Conservation (phyloP, 2,797 vertebrate species). For the Cheirogaleus major region DNA sequence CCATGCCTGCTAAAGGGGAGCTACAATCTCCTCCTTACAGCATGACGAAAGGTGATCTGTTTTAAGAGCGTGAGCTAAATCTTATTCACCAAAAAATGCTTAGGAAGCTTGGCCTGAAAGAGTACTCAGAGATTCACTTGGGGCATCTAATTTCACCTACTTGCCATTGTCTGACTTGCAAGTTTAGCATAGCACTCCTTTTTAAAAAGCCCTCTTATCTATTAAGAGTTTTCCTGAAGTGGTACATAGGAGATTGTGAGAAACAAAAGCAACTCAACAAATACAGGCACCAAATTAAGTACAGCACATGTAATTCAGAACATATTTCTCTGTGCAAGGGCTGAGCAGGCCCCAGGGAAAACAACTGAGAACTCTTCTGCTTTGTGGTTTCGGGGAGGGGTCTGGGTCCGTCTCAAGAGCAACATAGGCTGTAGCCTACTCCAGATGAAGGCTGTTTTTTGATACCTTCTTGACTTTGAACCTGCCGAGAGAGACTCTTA, state of each 20-base stretch:
- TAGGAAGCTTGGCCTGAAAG: neutral
- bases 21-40: neutral
- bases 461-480: neutral
- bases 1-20: neutral
- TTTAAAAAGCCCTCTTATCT: neutral
- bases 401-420: neutral
- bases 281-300: neutral
- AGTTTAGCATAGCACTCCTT: neutral
- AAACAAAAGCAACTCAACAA: neutral
- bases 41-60: neutral
- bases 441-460: neutral
- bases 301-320: neutral
- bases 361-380: neutral
- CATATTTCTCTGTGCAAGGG: neutral
- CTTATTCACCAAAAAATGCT: constrained; percentile 1
- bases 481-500: neutral
- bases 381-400: neutral
- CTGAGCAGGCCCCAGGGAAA: neutral
- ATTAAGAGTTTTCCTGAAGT: neutral
- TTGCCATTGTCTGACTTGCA: constrained; percentile 18
- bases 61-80: neutral
- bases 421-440: neutral
- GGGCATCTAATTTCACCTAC: neutral
- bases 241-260: neutral
- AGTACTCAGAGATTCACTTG: neutral